Base-by-base conservation (phyloP, 2,888 invertebrate species). In the Argyresthia goedartella region DNA sequence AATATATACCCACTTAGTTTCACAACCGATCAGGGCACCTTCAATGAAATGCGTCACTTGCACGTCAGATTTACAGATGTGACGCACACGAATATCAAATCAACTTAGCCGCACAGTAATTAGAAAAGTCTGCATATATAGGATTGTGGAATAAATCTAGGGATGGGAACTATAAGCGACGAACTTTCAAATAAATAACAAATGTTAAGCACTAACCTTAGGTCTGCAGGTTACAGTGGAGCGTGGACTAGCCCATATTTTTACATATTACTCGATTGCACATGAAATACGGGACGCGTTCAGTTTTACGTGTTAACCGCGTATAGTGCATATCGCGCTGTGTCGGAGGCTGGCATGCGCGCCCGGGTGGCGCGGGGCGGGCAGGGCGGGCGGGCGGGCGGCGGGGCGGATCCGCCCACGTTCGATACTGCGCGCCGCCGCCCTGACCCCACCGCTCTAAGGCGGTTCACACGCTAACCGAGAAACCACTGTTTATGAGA, bases 331-430 rank as follows among this genome's bases (percentile, higher is more conserved):
- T 71, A 61, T 65, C 74, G 72, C 69, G 65, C 65, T 43, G 36
- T 45, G 39, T 9, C 39, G 39, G 10, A 39, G 39, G 39, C 39
- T 9, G 39, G 39, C n/a, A 39, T 9, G 39, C 39, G 39, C 39
- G 39, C 10, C 39, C 39, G 10, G 39, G n/a, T 8, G 39, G 39
- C 39, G 39, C 39, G 9, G 39, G 39, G 39, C 9, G 36, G 9
- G 36, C 8, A 8, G 8, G 36, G 66, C 62, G 61, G 60, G 62
- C 63, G 59, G 64, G 59, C 59, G 59, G 61, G 64, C 61, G 62
- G 60, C 64, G 69, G 59, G 75, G 78, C 51, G 73, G 74, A 71
- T 56, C 69, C 82, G 80, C 81, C 82, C 79, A 84, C 84, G 84
- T 65, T 85, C 84, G 80, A 85, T 85, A 84, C 56, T 57, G 54